A percentile compares a stretch with the other conserved stretches of the same genome.
These are phyloP conservation scores for Mimachlamys varia DNA, from an alignment of 2,888 invertebrate genomes.

Conservation along the genomic window DNA sequence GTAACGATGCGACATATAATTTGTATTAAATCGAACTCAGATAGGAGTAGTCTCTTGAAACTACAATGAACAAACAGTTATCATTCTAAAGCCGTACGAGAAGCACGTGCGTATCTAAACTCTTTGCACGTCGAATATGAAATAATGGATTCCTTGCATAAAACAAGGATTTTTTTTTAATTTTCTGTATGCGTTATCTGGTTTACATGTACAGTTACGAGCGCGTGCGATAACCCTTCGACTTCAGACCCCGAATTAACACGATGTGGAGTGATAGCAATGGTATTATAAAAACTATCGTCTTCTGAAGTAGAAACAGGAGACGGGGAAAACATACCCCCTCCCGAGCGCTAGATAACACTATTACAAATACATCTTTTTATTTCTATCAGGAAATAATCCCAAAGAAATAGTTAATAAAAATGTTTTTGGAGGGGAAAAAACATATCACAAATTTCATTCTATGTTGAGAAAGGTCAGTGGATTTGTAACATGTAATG, in stretches of 20 bases:
- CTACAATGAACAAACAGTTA: slow-evolving; percentile 6
- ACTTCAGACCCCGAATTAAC: slow-evolving; percentile 25
- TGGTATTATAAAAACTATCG: slow-evolving; percentile 23
- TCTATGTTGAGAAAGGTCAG: neutral
- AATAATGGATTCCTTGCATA: slow-evolving; percentile 34
- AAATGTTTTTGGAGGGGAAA: neutral
- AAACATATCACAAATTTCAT: neutral
- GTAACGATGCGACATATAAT: neutral
- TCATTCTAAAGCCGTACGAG: neutral
- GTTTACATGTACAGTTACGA: slow-evolving; percentile 31
- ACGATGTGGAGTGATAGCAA: neutral
- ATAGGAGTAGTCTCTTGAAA: neutral
- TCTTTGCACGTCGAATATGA: neutral
- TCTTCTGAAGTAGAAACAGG: neutral
- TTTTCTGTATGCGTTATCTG: neutral
- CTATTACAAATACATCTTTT: neutral
- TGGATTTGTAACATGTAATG: neutral
- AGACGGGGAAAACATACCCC: slow-evolving; percentile 20
- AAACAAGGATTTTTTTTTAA: neutral
- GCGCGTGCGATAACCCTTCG: neutral
- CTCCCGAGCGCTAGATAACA: neutral
- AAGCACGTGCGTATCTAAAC: slow-evolving; percentile 10
- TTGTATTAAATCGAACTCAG: slow-evolving; percentile 2
- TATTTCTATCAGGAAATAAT: neutral
- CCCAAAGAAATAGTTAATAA: neutral